Evolutionary conservation across 2,888 invertebrate genomes (phyloP), one percentile per base, ranked within the genome.

Genomic region (Erebia aethiops): DNA sequence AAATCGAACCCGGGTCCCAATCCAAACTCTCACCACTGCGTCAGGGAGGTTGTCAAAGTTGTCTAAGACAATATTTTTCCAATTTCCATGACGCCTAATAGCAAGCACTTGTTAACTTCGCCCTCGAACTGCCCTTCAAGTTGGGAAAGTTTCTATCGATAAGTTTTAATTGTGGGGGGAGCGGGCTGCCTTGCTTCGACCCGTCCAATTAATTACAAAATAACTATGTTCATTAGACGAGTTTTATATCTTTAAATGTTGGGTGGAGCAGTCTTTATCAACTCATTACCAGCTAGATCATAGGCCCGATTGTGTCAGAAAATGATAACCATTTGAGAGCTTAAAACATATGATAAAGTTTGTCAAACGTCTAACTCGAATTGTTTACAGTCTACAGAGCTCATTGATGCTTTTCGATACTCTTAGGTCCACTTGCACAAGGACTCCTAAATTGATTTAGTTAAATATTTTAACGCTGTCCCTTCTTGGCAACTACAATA

Each of bases 151-250:
- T 52, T 9, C 52, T 16, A 9, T 52, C 10, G 16, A 52, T 16
- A 52, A 52, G 52, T 52, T 52, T 52, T 52, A 52, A 52, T 52
- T 52, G 52, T 52, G 52, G 52, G 16, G 52, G 9, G 9, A n/a
- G 52, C 1, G 52, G 10, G 1, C 52, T 52, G 9, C 52, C 52
- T 52, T 16, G 52, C 10, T 9, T 52, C 52, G 52, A 2, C 52
- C 52, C 16, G 9, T 52, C 52, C 52, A 52, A 52, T 52, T 52
- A 52, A 52, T 16, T 52, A 52, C 52, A 52, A 52, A 52, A 52
- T 16, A 16, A 52, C 52, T 52, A 9, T 16, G n/a, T 52, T 52
- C 0, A 9, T 16, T 52, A 52, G n/a, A n/a, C 8, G 51, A 51
- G 52, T 52, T 52, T 52, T 52, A n/a, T 52, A 52, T 52, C 52